phyloP scores from a whole-genome alignment of 2,113 vertebrate genomes.

The Pungitius pungitius region DNA sequence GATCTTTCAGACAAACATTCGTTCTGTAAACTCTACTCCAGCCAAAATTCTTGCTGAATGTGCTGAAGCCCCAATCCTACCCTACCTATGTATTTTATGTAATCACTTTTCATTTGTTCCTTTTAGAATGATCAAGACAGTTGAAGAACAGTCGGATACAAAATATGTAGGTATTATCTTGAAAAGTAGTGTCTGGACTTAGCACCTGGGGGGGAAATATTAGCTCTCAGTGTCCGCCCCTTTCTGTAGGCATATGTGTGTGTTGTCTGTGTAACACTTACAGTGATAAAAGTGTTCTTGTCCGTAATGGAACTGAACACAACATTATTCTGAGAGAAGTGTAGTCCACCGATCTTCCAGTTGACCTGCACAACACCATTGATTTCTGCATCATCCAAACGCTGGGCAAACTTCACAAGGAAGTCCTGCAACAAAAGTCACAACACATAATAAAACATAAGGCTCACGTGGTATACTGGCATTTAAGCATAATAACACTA shows the following conservation, averaged over 20 bases:
- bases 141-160: not conserved
- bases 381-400: constrained; percentile 80
- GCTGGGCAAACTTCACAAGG: constrained; percentile 78
- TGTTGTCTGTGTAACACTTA: constrained; percentile 42
- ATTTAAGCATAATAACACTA: not conserved
- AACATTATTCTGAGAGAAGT: constrained; percentile 88
- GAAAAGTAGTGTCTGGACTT: not conserved
- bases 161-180: not conserved
- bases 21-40: not conserved
- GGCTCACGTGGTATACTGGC: too few relatives aligned
- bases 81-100: not conserved
- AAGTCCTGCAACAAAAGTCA: constrained; percentile 72
- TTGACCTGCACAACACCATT: constrained; percentile 82
- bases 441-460: not conserved
- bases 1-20: not conserved
- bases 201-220: not conserved
- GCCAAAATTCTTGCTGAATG: not conserved
- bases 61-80: not conserved
- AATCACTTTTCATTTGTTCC: not conserved
- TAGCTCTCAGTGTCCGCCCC: not conserved
- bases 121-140: not conserved
- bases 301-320: constrained; percentile 82
- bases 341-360: constrained; percentile 92
- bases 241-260: not conserved
- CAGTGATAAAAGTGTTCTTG: constrained; percentile 79